phyloP scores from a whole-genome alignment of 2,888 invertebrate genomes.

The Acrocera orbiculus region DNA sequence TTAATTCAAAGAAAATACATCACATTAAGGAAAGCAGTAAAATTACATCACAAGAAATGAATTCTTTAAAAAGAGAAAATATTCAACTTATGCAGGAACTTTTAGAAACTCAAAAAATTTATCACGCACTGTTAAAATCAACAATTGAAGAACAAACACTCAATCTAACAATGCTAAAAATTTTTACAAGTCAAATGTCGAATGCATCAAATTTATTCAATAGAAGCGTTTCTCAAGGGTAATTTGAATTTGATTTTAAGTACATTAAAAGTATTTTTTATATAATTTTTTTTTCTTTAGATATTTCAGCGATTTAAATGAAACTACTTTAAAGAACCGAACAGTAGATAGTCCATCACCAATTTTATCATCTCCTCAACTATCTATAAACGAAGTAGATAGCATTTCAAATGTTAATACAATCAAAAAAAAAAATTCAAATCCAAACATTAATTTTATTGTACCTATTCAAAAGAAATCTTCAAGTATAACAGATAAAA shows the following conservation, averaged over 20 bases:
- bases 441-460: conserved; percentile 1
- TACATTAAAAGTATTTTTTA: conserved; percentile 2
- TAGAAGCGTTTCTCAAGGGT: conserved; percentile 15
- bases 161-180: conserved; percentile 40
- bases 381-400: conserved; percentile 8
- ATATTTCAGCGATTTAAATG: conserved; percentile 13
- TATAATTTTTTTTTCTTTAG: conserved; percentile 6
- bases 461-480: conserved; percentile 17
- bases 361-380: conserved; percentile 6
- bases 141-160: conserved; percentile 50
- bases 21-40: conserved; percentile 33
- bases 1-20: conserved; percentile 38
- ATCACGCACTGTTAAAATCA: conserved; percentile 50
- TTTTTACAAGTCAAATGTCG: conserved; percentile 26
- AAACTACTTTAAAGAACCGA: conserved; percentile 5
- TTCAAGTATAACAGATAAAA: conserved; percentile 11
- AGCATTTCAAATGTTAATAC: too few species aligned
- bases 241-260: conserved; percentile 1
- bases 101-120: conserved; percentile 54
- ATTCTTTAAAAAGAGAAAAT: conserved; percentile 31
- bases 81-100: conserved; percentile 54
- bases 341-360: conserved; percentile 8
- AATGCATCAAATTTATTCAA: conserved; percentile 10
- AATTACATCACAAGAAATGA: conserved; percentile 30
- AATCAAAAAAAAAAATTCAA: too few species aligned